These are phyloP conservation scores for Prunella fulvescens DNA, from an alignment of 2,113 vertebrate genomes.

Conservation along the genomic window DNA sequence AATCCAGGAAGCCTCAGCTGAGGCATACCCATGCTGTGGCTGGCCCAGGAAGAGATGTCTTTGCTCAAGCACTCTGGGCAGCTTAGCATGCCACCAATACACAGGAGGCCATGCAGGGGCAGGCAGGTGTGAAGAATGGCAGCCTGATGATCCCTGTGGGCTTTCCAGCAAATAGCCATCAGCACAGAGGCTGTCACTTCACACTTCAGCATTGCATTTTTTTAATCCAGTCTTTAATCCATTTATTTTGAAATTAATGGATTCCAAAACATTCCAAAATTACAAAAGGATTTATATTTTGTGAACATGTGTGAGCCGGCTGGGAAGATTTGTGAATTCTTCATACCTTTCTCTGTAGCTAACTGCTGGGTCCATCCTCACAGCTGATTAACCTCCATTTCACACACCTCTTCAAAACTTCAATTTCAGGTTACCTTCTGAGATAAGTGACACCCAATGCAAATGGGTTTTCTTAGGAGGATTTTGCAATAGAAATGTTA, in stretches of 20 bases:
- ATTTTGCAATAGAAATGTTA: neutral
- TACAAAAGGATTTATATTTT: neutral
- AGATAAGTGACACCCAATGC: neutral
- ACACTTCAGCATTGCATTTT: neutral
- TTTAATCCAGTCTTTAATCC: slow-evolving; percentile 14
- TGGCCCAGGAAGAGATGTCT: neutral
- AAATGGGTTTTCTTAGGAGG: neutral
- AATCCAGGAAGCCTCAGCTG: neutral
- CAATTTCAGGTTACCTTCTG: neutral
- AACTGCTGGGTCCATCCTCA: neutral
- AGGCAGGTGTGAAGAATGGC: neutral
- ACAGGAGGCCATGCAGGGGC: neutral
- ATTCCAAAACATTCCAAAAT: slow-evolving; percentile 17
- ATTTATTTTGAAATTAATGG: too few relatives aligned
- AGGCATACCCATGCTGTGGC: too few relatives aligned
- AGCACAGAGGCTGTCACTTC: neutral
- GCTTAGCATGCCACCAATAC: neutral
- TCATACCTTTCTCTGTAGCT: neutral
- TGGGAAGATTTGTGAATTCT: neutral
- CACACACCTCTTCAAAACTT: neutral
- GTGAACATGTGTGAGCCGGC: neutral
- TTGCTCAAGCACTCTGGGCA: accelerated
- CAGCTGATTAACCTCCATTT: neutral
- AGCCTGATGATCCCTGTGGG: neutral
- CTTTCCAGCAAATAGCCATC: neutral